These are phyloP conservation scores for Apomyelois bistriatella DNA, from an alignment of 2,888 invertebrate species.

Conservation along the genomic window DNA sequence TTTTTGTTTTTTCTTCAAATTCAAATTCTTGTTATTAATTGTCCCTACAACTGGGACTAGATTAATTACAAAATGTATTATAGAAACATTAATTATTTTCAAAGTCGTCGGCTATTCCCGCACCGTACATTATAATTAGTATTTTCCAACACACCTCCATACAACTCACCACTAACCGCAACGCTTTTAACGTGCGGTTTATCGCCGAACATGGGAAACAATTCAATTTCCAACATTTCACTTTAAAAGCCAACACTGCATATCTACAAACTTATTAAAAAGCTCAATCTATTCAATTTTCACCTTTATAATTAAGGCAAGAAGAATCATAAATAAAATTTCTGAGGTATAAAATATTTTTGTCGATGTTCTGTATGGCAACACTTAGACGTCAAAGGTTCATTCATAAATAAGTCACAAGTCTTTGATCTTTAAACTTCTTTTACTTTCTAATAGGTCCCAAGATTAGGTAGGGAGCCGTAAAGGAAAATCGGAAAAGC, in stretches of 20 bases:
- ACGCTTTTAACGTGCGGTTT: slow-evolving; percentile 27
- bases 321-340: neutral
- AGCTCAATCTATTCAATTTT: neutral
- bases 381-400: slow-evolving; percentile 31
- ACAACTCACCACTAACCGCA: slow-evolving; percentile 25
- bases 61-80: neutral
- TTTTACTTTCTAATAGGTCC: slow-evolving; percentile 18
- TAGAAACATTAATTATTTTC: slow-evolving; percentile 12
- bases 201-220: slow-evolving; percentile 29
- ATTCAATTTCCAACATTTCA: slow-evolving; percentile 52
- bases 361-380: slow-evolving; percentile 22
- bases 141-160: slow-evolving; percentile 16
- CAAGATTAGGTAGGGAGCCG: slow-evolving; percentile 24
- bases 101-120: neutral
- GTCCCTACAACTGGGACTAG: too few species aligned
- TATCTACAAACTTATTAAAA: slow-evolving; percentile 24
- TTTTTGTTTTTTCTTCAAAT: too few species aligned
- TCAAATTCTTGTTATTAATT: too few species aligned
- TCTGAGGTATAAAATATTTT: slow-evolving; percentile 10
- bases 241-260: slow-evolving; percentile 43
- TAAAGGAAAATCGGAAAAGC: slow-evolving; percentile 7
- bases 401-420: slow-evolving; percentile 35
- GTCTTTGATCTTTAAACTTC: slow-evolving; percentile 40
- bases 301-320: neutral
- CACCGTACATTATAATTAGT: neutral